Evolutionary conservation across 2,797 vertebrate species (phyloP).

Genomic region (Echiichthys vipera): DNA sequence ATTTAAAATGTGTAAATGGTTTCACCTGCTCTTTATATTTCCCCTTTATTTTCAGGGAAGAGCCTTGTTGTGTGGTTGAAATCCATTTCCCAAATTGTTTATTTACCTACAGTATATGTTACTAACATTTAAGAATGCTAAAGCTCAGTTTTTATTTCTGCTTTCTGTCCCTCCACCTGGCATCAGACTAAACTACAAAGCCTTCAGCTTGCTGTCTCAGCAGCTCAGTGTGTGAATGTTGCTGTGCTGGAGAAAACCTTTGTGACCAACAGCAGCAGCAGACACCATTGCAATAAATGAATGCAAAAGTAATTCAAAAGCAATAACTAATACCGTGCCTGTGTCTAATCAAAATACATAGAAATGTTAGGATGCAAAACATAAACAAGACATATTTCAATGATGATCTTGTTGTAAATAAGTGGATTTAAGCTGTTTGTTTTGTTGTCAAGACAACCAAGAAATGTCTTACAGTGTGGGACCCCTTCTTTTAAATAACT

Average conservation of each 20-base stretch:
- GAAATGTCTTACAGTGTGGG: background rate
- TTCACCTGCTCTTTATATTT: background rate
- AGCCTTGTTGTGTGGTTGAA: background rate
- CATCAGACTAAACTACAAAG: constrained; percentile 50
- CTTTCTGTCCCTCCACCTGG: constrained; percentile 29
- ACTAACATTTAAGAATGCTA: background rate
- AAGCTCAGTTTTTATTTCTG: constrained; percentile 13
- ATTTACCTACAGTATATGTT: background rate
- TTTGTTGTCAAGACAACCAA: background rate
- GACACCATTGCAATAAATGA: constrained; percentile 24
- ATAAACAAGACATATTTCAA: too few species aligned
- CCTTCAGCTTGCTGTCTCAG: constrained; percentile 67
- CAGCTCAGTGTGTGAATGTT: constrained; percentile 69
- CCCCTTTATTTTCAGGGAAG: background rate
- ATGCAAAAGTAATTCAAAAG: constrained; percentile 7
- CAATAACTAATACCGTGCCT: background rate
- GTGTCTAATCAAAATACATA: background rate
- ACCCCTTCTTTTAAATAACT: background rate
- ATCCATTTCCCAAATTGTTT: background rate
- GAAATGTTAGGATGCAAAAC: too few species aligned
- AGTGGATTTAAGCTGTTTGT: background rate
- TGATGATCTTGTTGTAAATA: too few species aligned
- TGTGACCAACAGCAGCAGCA: constrained; percentile 37
- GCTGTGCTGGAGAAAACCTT: constrained; percentile 69
- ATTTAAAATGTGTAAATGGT: background rate